Evolutionary conservation across 1,140 invertebrate genomes (phyloP).

Genomic region (Orchesella cincta): DNA sequence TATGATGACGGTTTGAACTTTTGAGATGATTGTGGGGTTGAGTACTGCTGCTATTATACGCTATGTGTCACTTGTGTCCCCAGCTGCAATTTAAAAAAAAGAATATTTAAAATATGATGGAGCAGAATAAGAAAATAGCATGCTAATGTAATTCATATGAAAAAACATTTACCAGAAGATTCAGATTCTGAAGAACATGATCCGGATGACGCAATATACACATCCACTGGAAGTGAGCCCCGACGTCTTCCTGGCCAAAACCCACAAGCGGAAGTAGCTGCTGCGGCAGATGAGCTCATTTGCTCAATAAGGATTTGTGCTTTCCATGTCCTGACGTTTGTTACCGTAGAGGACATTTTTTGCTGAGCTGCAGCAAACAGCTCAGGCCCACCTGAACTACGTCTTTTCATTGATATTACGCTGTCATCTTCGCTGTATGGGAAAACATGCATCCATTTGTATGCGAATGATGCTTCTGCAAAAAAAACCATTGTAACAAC

Average conservation of each 20-base stretch:
- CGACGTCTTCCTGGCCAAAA: conserved; percentile 59
- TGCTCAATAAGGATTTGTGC: conserved; percentile 53
- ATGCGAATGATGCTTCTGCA: conserved; percentile 44
- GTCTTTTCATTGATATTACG: conserved; percentile 32
- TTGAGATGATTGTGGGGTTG: not conserved
- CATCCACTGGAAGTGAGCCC: conserved; percentile 66
- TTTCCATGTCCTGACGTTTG: conserved; percentile 45
- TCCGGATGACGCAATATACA: conserved; percentile 62
- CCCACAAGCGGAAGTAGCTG: conserved; percentile 56
- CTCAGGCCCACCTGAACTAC: conserved; percentile 59
- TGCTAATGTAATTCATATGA: not conserved
- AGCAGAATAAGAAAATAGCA: not conserved
- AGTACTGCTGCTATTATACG: not conserved
- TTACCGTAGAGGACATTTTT: conserved; percentile 44
- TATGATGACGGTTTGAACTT: conserved; percentile 18
- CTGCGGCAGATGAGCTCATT: conserved; percentile 52
- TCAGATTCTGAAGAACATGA: conserved; percentile 50
- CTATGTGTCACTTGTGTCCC: conserved; percentile 39
- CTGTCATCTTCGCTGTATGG: conserved; percentile 43
- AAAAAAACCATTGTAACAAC: too few relatives aligned
- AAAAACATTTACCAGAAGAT: conserved; percentile 46
- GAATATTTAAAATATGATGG: not conserved
- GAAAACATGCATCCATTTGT: conserved; percentile 50
- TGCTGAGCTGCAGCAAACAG: conserved; percentile 57
- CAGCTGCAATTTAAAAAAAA: conserved; percentile 19